Evolutionary conservation across 2,888 invertebrate species (phyloP), one percentile per base, ranked within the genome.

Genomic region (Biston stratarius): DNA sequence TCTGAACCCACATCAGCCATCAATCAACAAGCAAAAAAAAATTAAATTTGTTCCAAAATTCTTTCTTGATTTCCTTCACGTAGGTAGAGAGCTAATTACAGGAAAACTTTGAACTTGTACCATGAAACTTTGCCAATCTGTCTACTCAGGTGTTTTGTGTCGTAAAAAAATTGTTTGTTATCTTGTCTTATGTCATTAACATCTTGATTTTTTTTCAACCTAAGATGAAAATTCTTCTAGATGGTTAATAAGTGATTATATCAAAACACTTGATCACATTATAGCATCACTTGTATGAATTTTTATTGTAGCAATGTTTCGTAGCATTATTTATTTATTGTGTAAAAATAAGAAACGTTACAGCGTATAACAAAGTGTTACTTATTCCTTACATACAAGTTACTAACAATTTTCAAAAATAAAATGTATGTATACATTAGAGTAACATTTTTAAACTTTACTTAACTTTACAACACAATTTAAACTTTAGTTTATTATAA

Each of bases 81-180:
- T 80, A 80, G 80, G 77, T 85, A 89, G 90, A 87, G 87, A 88
- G 80, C 79, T 73, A 74, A 71, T 71, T 73, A 73, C 61, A 74
- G 68, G 64, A 76, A 82, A 88, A 84, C 90, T 90, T 90, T 91
- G 91, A 91, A 90, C 91, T 91, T 91, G 90, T 78, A 78, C 81
- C 74, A 77, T 77, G 81, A 82, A 73, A 69, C 78, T 74, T 77
- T 84, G 85, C 83, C 84, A 85, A 85, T 70, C 62, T 71, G 69
- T 72, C 67, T 52, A 64, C 62, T 78, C 79, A 81, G 79, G 76
- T 79, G 76, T 66, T 61, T 14, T 24, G 14, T 48, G 49, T 61
- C 55, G 12, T 3, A 7, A 45, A 57, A 63, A 58, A 58, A 52
- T 47, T 61, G 61, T 61, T 66, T 56, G 65, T 48, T 34, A 51